These are phyloP conservation scores for Asobara japonica DNA, from an alignment of 1,140 invertebrate species.

Conservation along the genomic window DNA sequence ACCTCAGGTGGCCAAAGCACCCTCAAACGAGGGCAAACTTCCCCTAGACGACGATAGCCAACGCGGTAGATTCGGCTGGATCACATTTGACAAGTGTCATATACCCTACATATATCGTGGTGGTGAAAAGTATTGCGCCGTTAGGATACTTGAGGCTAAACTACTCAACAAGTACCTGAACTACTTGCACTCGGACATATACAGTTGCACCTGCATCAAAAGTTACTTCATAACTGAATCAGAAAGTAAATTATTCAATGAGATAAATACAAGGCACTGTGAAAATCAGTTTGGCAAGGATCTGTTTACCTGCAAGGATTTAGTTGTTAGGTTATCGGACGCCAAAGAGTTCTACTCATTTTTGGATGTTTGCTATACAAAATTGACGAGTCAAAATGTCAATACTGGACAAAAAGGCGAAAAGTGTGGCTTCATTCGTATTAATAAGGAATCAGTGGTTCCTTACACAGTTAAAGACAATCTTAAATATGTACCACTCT, in stretches of 20 bases:
- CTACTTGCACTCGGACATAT: constrained; percentile 84
- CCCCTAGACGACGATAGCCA: constrained; percentile 80
- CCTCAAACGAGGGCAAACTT: constrained; percentile 57
- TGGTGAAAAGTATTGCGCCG: constrained; percentile 88
- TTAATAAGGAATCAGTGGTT: constrained; percentile 93
- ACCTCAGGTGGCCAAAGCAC: constrained; percentile 36
- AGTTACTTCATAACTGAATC: constrained; percentile 93
- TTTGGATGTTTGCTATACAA: constrained; percentile 87
- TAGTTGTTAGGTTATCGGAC: constrained; percentile 87
- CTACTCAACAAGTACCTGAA: constrained; percentile 86
- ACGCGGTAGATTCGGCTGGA: constrained; percentile 90
- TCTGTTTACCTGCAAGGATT: constrained; percentile 88
- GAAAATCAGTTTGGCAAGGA: constrained; percentile 90
- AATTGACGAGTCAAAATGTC: constrained; percentile 74
- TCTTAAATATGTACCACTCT: constrained; percentile 91
- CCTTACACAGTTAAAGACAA: constrained; percentile 87
- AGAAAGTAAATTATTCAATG: constrained; percentile 89
- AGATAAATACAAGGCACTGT: constrained; percentile 93
- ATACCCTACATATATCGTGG: constrained; percentile 89
- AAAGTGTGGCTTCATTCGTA: constrained; percentile 92
- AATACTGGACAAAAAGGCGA: constrained; percentile 68
- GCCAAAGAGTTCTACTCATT: constrained; percentile 92
- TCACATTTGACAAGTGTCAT: constrained; percentile 82
- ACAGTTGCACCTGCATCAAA: constrained; percentile 87
- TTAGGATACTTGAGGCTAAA: constrained; percentile 90